A percentile compares a stretch with the other conserved stretches of the same genome.
Conservation (phyloP, 2,888 invertebrate species). For the Noctua janthe region DNA sequence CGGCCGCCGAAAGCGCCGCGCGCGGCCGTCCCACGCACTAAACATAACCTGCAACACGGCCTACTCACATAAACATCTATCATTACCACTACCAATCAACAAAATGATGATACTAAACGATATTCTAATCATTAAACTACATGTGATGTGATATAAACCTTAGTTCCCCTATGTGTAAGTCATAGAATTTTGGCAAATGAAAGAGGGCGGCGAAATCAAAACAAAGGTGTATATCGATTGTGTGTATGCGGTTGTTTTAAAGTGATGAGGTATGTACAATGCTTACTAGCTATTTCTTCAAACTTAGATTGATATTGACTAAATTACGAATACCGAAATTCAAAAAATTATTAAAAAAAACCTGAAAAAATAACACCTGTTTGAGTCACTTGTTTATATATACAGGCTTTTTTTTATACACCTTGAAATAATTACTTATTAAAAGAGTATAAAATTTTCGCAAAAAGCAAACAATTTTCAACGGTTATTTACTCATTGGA, state of each 20-base stretch:
- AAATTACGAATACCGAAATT: not conserved
- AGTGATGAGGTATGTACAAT: conserved; percentile 69
- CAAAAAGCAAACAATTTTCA: not conserved
- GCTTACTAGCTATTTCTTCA: conserved; percentile 26
- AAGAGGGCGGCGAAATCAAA: conserved; percentile 78
- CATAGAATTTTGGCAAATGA: conserved; percentile 68
- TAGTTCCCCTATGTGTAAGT: conserved; percentile 50
- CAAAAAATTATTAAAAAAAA: not conserved
- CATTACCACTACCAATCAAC: conserved; percentile 34
- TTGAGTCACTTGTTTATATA: conserved; percentile 31
- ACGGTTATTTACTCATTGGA: not conserved
- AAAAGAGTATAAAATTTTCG: not conserved
- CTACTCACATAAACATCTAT: conserved; percentile 71
- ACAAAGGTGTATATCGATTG: conserved; percentile 86
- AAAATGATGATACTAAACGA: conserved; percentile 46
- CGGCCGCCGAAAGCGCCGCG: conserved; percentile 84
- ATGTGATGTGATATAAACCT: conserved; percentile 60
- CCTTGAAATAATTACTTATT: not conserved
- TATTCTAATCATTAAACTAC: conserved; percentile 41
- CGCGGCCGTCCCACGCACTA: conserved; percentile 77
- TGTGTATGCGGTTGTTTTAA: conserved; percentile 77
- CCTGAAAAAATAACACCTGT: conserved; percentile 54
- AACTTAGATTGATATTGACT: conserved; percentile 7
- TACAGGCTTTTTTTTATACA: not conserved
- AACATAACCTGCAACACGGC: conserved; percentile 83